Base-by-base conservation (phyloP, 2,888 invertebrate genomes). In the Oscheius sp. region DNA sequence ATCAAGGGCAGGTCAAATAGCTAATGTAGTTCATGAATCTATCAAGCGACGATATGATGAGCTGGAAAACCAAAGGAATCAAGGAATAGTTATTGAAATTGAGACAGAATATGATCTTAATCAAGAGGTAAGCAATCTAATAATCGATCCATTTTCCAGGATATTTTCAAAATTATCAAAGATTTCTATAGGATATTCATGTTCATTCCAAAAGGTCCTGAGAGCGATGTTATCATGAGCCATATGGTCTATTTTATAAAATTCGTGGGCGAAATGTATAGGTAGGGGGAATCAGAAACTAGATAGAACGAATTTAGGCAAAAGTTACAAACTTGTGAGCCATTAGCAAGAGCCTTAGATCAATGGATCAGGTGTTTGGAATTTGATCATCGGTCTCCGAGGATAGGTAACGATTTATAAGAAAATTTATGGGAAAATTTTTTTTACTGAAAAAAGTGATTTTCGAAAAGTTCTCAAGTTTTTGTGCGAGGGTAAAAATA, bases 301-400 rank as follows among this genome's bases (percentile, higher is more conserved):
- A 41, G 20, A 41, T 4, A 47, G 5, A 47, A 24, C 20, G 57
- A 61, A 2, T 50, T 33, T 14, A 70, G 73, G 45, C 20, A 54
- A 9, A 54, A 54, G 33, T 24, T 54, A 20, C 54, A 54, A 17
- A 54, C 54, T 8, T 54, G 54, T n/a, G 54, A 54, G 33, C 32
- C 30, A 4, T n/a, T 54, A 36, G 54, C 68, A 20, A 51, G 75
- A 45, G 68, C 71, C 26, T 68, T 83, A 24, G 84, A 83, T 6
- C 65, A 75, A 26, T 84, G 84, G 84, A 67, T 79, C 9, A 72
- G 79, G 2, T 84, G 84, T 67, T 66, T 84, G 20, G 68, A 80
- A 20, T 61, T 68, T 12, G 84, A 84, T 47, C 78, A 83, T 54
- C 70, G 77, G 22, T 80, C 69, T 49, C 77, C 78, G 2, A 71